Conservation (phyloP, 2,888 invertebrate species). For the Ferrisia virgata region DNA sequence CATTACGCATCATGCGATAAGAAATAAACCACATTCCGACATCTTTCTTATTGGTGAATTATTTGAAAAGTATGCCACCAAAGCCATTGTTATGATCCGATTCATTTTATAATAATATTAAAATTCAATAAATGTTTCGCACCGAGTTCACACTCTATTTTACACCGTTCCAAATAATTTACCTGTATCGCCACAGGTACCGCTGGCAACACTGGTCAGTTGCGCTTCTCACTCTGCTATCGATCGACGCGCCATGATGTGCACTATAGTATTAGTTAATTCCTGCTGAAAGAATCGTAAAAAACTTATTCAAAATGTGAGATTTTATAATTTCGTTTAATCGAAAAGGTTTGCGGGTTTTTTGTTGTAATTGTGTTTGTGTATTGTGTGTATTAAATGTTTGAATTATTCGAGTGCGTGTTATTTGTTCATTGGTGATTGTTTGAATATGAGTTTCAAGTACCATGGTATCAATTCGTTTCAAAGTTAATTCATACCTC, state of each 20-base stretch:
- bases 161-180: conserved; percentile 1
- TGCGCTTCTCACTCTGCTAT: background rate
- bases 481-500: background rate
- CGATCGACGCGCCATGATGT: conserved; percentile 31
- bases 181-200: background rate
- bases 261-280: background rate
- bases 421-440: conserved; percentile 9
- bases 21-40: background rate
- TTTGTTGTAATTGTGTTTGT: background rate
- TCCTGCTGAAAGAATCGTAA: background rate
- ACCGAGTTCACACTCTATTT: background rate
- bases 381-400: background rate
- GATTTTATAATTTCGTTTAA: background rate
- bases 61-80: conserved; percentile 3
- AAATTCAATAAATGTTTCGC: conserved; percentile 12
- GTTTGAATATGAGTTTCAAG: background rate
- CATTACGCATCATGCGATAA: background rate
- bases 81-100: background rate
- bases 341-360: background rate
- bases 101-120: conserved; percentile 2
- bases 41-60: background rate
- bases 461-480: background rate
- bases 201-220: conserved; percentile 25
- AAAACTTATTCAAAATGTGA: background rate
- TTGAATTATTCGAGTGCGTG: conserved; percentile 10